phyloP scores from a whole-genome alignment of 2,113 vertebrate species.

The Furnarius figulus region DNA sequence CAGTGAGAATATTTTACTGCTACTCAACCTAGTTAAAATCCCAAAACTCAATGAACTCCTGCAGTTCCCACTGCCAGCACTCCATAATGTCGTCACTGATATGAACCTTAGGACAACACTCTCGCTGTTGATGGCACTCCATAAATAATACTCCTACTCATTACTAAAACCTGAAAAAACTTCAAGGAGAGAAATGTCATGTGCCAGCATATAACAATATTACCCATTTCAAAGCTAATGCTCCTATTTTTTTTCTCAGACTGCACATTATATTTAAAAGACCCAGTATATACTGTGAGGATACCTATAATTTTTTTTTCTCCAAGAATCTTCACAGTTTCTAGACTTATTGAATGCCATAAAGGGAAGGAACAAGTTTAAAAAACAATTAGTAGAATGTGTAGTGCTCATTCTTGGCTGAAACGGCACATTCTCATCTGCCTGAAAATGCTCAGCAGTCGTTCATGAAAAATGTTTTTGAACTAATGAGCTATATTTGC shows the following conservation, averaged over 20 bases:
- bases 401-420: constrained; percentile 77
- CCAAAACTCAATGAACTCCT: constrained; percentile 12
- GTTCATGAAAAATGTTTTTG: constrained; percentile 82
- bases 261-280: constrained; percentile 25
- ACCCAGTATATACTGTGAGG: background rate
- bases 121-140: background rate
- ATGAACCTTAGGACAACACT: constrained; percentile 29
- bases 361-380: constrained; percentile 75
- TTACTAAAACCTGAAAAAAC: constrained; percentile 35
- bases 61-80: constrained; percentile 5
- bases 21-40: constrained; percentile 24
- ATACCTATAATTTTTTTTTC: constrained; percentile 35
- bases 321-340: constrained; percentile 45
- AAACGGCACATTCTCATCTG: constrained; percentile 73
- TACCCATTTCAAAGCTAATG: constrained; percentile 25
- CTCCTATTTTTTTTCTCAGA: constrained; percentile 2
- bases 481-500: constrained; percentile 86
- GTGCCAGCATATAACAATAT: background rate
- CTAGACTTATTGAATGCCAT: constrained; percentile 61
- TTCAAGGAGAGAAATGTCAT: constrained; percentile 12
- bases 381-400: constrained; percentile 81
- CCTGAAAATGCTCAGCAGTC: constrained; percentile 77
- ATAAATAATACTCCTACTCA: constrained; percentile 40
- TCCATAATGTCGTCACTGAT: constrained; percentile 14
- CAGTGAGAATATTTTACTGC: background rate